A percentile compares a stretch with the other conserved stretches of the same genome.
Evolutionary conservation across 2,113 vertebrate genomes (phyloP).

Genomic region (Crotophaga sulcirostris): DNA sequence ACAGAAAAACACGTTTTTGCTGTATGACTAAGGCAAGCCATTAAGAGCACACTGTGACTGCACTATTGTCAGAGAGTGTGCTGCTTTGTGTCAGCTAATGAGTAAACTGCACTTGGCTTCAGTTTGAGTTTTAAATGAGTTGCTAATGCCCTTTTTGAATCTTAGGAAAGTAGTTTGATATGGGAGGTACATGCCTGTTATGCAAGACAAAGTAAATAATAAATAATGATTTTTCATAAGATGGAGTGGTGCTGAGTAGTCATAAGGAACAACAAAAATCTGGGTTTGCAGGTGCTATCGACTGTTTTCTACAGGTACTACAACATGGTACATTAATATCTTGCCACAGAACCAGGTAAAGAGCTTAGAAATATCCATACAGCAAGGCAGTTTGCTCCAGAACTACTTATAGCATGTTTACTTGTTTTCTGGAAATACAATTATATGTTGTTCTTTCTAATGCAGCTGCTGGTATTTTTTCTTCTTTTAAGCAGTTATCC

Average conservation of each 20-base stretch:
- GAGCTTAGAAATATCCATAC: background rate
- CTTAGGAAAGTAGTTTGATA: background rate
- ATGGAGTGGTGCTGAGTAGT: background rate
- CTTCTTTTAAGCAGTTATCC: background rate
- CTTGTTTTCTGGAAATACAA: background rate
- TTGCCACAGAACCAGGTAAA: background rate
- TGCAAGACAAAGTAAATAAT: background rate
- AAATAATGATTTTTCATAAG: background rate
- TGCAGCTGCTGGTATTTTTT: background rate
- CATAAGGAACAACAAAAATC: background rate
- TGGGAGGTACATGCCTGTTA: background rate
- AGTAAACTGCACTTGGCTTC: background rate
- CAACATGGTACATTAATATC: background rate
- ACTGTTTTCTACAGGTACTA: background rate
- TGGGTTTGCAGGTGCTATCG: background rate
- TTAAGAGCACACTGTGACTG: background rate
- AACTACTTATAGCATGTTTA: background rate
- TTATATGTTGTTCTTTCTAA: background rate
- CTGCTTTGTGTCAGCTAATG: conserved; percentile 14
- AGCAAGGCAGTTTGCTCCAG: background rate
- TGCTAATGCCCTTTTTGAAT: background rate
- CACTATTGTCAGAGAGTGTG: background rate
- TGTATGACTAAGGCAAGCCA: background rate
- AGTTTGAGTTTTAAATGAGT: background rate
- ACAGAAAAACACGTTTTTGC: background rate